phyloP scores from a whole-genome alignment of 2,797 vertebrate genomes.

The Characodon lateralis region DNA sequence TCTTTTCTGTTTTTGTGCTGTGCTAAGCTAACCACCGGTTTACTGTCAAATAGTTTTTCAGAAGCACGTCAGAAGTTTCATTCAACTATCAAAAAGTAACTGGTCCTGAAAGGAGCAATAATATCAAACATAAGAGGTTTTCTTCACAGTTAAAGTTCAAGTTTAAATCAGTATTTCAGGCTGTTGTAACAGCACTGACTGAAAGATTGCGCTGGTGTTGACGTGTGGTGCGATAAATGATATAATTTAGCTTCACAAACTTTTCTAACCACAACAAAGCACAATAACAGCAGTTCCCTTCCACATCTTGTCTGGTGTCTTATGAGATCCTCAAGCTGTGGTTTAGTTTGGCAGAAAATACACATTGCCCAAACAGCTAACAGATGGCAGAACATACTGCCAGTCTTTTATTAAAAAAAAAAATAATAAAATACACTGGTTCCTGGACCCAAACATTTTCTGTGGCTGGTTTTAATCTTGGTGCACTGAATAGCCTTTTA shows the following conservation, averaged over 20 bases:
- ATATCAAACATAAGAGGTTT: slow-evolving; percentile 1
- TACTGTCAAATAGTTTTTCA: background rate
- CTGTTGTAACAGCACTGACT: slow-evolving; percentile 5
- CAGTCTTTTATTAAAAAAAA: slow-evolving; percentile 45
- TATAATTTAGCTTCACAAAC: slow-evolving; percentile 27
- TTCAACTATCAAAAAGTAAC: background rate
- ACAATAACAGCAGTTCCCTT: slow-evolving; percentile 29
- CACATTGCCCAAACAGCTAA: slow-evolving; percentile 59
- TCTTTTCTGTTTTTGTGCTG: too few relatives aligned
- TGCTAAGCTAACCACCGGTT: background rate
- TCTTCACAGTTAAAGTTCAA: background rate
- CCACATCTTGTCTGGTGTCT: slow-evolving; percentile 28
- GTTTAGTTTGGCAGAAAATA: slow-evolving; percentile 57
- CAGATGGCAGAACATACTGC: slow-evolving; percentile 62
- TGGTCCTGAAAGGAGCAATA: slow-evolving; percentile 2
- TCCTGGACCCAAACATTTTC: slow-evolving; percentile 42
- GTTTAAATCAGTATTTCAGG: slow-evolving; percentile 7
- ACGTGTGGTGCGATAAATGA: slow-evolving; percentile 26
- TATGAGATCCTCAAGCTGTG: slow-evolving; percentile 50
- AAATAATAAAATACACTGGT: slow-evolving; percentile 21
- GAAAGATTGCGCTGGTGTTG: background rate
- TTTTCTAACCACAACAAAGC: slow-evolving; percentile 24
- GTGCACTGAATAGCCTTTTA: slow-evolving; percentile 46
- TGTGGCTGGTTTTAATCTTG: slow-evolving; percentile 58
- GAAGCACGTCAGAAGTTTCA: background rate